phyloP scores from a whole-genome alignment of 2,113 vertebrate genomes.

The Leiothrix lutea region DNA sequence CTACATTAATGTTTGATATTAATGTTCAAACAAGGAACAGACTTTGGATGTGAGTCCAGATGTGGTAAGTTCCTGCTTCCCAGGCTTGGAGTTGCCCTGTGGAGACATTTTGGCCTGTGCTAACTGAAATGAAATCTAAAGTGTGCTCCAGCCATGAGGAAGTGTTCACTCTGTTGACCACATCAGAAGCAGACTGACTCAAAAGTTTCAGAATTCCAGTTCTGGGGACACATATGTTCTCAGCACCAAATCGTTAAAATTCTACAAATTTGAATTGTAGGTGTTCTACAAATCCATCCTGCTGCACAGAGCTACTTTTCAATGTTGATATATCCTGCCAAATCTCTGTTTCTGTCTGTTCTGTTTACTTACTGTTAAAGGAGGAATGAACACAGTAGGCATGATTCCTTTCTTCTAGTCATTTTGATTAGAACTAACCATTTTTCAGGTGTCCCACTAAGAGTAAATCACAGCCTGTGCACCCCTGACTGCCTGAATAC shows the following conservation, averaged over 20 bases:
- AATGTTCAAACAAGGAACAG: not conserved
- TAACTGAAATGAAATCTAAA: not conserved
- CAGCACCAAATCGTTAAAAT: not conserved
- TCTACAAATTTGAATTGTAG: not conserved
- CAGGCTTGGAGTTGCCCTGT: not conserved
- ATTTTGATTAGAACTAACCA: not conserved
- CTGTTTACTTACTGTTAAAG: not conserved
- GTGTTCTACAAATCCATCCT: not conserved
- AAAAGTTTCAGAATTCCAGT: not conserved
- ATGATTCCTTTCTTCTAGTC: not conserved
- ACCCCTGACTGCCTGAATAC: not conserved
- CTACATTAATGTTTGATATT: not conserved
- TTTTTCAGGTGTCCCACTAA: not conserved
- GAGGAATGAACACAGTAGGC: not conserved
- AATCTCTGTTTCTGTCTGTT: not conserved
- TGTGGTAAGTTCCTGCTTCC: not conserved
- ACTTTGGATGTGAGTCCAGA: not conserved
- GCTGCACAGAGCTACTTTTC: not conserved
- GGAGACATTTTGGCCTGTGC: not conserved
- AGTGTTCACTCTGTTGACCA: not conserved
- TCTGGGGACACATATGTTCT: not conserved
- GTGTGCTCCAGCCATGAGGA: not conserved
- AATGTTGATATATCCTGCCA: not conserved
- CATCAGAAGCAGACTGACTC: not conserved
- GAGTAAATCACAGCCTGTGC: not conserved